A percentile compares a stretch with the other conserved stretches of the same genome.
These are phyloP conservation scores for Lineus longissimus DNA, from an alignment of 1,140 invertebrate species.

Conservation along the genomic window DNA sequence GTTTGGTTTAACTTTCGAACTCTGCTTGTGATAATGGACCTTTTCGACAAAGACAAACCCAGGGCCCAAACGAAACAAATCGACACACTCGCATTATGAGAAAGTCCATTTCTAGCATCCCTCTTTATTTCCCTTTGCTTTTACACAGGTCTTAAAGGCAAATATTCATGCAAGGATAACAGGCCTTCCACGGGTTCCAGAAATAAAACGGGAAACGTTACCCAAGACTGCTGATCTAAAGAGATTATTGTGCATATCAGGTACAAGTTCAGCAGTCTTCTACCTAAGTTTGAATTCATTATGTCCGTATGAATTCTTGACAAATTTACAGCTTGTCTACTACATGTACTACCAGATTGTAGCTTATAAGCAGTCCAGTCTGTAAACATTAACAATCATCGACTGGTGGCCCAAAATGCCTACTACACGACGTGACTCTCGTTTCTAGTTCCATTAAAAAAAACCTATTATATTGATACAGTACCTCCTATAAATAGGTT, in stretches of 20 bases:
- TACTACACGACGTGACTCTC: no score
- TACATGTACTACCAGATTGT: no score
- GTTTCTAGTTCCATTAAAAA: no score
- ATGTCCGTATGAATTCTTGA: background rate
- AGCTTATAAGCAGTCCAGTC: no score
- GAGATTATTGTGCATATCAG: constrained; percentile 59
- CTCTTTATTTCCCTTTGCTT: constrained; percentile 8
- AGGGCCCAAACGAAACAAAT: background rate
- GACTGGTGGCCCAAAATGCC: no score
- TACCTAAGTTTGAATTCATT: background rate
- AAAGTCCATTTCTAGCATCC: background rate
- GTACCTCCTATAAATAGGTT: no score
- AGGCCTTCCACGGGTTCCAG: constrained; percentile 51
- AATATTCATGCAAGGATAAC: constrained; percentile 65
- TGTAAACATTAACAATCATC: no score
- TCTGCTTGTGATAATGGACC: background rate
- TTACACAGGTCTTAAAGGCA: constrained; percentile 58
- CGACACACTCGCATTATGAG: background rate
- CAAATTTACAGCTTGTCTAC: no score
- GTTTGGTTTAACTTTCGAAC: background rate
- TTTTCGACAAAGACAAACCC: background rate
- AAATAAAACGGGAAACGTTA: constrained; percentile 56
- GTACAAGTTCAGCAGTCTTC: constrained; percentile 19
- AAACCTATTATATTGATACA: no score
- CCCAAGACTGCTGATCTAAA: constrained; percentile 66